Base-by-base conservation (phyloP, 2,888 invertebrate species). In the Silvanus unidentatus region DNA sequence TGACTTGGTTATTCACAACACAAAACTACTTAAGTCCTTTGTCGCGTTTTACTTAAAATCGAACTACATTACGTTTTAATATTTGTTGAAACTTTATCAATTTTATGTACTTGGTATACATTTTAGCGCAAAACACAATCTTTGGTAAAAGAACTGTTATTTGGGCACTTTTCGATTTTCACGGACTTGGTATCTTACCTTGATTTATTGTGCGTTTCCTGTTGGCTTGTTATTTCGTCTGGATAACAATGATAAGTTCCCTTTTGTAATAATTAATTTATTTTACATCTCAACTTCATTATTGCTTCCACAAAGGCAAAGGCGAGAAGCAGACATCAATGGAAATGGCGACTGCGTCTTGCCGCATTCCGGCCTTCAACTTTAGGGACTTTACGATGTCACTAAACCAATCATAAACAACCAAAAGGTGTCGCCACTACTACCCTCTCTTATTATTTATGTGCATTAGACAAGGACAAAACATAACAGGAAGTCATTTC, bases 21-120 rank as follows among this genome's bases (percentile, higher is more conserved):
- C 70, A 69, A 32, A 70, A 70, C 70, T 71, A 70, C 69, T 68
- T 60, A 59, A 58, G 66, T 68, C 69, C 65, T 68, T 59, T 64
- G 68, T 65, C 68, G 68, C 57, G 62, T 62, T 63, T 62, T 59
- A 59, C 63, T 37, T 16, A 10, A 37, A 57, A 52, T 55, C 56
- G 56, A 60, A 60, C 58, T 58, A 59, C 45, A 50, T 50, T 49
- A 52, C 53, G 54, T 52, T 48, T 55, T 54, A 55, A 55, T 55
- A 59, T 52, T 58, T 54, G 54, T 37, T 13, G 10, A 11, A 37
- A 14, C 15, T 37, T 37, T 37, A 6, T 9, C 6, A 57, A 52
- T 62, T 60, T 58, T 58, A 55, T 60, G 59, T 58, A 58, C 50
- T 50, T 53, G 58, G 58, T 60, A 57, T 61, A 59, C 62, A 63